These are phyloP conservation scores for Phlogophora meticulosa DNA, from an alignment of 2,888 invertebrate species.

Conservation along the genomic window DNA sequence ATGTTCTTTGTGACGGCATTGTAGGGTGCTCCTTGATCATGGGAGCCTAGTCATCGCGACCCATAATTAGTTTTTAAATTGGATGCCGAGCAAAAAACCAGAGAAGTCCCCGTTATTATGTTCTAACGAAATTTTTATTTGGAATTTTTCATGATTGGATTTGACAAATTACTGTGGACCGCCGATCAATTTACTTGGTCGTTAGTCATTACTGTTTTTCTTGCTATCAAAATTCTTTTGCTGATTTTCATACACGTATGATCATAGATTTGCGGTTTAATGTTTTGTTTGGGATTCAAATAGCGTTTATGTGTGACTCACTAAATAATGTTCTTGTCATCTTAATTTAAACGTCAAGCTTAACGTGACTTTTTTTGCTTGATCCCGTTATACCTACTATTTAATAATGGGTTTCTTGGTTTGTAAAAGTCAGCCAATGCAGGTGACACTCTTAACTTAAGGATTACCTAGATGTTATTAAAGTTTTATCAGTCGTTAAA, in stretches of 20 bases:
- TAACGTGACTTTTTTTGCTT: background rate
- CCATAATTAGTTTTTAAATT: constrained; percentile 91
- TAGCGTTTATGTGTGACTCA: constrained; percentile 3
- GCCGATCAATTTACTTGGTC: constrained; percentile 80
- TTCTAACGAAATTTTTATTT: constrained; percentile 82
- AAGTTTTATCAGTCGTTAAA: constrained; percentile 8
- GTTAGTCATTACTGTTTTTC: constrained; percentile 76
- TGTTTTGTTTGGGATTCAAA: constrained; percentile 25
- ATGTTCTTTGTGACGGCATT: constrained; percentile 84
- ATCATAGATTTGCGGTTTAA: constrained; percentile 36
- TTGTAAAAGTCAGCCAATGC: background rate
- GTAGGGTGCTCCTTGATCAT: constrained; percentile 84
- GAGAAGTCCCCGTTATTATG: constrained; percentile 86
- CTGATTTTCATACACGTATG: constrained; percentile 47
- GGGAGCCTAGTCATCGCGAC: constrained; percentile 86
- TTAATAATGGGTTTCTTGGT: background rate
- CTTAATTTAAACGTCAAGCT: constrained; percentile 1
- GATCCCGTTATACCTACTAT: background rate
- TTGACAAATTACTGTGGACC: constrained; percentile 86
- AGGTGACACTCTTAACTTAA: constrained; percentile 19
- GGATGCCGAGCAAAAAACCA: constrained; percentile 85
- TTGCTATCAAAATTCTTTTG: constrained; percentile 62
- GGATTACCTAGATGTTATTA: constrained; percentile 32
- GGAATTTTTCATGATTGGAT: constrained; percentile 84
- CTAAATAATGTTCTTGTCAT: background rate